Evolutionary conservation across 2,113 vertebrate genomes (phyloP).

Genomic region (Ochotona princeps): DNA sequence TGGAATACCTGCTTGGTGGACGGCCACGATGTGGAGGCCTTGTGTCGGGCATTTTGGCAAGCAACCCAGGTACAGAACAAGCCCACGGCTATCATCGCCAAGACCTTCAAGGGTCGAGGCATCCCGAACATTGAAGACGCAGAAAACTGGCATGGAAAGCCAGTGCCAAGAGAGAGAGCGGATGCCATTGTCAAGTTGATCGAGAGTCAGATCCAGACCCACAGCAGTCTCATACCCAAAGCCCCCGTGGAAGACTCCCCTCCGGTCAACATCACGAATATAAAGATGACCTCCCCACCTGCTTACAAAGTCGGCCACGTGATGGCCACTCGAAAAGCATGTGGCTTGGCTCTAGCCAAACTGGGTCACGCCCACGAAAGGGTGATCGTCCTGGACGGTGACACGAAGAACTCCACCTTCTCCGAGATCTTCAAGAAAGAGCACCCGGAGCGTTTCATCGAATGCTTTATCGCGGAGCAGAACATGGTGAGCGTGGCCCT

Average conservation of each 20-base stretch:
- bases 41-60: constrained; percentile 89
- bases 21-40: constrained; percentile 89
- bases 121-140: constrained; percentile 89
- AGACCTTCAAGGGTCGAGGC: constrained; percentile 91
- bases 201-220: constrained; percentile 86
- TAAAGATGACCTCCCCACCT: constrained; percentile 85
- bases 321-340: constrained; percentile 87
- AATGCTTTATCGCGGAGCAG: constrained; percentile 93
- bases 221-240: constrained; percentile 81
- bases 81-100: constrained; percentile 90
- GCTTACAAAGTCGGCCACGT: constrained; percentile 88
- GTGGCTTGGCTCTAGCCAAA: constrained; percentile 87
- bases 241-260: constrained; percentile 85
- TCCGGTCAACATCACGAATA: constrained; percentile 76
- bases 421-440: constrained; percentile 90
- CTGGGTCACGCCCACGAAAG: constrained; percentile 85
- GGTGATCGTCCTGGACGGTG: constrained; percentile 90
- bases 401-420: constrained; percentile 93
- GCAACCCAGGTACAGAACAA: constrained; percentile 88
- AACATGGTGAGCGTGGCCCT: constrained; percentile 93
- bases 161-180: constrained; percentile 88
- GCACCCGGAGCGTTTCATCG: constrained; percentile 90
- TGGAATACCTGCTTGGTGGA: constrained; percentile 91
- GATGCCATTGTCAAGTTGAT: constrained; percentile 85
- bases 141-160: constrained; percentile 92